Evolutionary conservation across 2,888 invertebrate genomes (phyloP).

Genomic region (Cancer borealis): DNA sequence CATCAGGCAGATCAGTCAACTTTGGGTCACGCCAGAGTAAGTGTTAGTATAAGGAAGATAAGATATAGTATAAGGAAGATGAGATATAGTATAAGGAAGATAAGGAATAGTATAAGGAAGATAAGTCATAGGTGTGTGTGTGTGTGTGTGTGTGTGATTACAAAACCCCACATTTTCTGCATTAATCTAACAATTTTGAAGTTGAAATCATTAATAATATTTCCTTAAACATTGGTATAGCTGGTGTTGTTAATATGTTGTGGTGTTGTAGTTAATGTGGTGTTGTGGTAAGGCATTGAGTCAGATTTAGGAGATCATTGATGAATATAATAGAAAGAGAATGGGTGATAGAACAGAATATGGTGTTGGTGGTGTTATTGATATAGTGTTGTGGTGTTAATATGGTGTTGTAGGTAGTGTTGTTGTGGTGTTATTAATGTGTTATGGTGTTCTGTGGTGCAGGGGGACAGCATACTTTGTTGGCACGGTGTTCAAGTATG

Average conservation of each 20-base stretch:
- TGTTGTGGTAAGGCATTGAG: too few relatives aligned
- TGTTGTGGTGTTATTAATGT: not conserved
- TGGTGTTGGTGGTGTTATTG: not conserved
- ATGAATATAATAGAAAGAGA: not conserved
- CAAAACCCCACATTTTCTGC: not conserved
- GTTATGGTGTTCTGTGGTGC: constrained; percentile 78
- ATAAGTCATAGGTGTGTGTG: not conserved
- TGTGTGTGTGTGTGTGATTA: not conserved
- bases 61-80: not conserved
- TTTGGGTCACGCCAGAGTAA: constrained; percentile 95
- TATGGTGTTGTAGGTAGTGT: not conserved
- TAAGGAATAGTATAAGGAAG: not conserved
- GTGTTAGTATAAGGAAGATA: constrained; percentile 78
- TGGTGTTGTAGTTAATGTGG: too few relatives aligned
- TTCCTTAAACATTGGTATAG: too few relatives aligned
- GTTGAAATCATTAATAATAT: not conserved
- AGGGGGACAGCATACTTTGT: constrained; percentile 95
- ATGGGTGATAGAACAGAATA: not conserved
- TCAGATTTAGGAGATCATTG: too few relatives aligned
- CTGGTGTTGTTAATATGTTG: too few relatives aligned
- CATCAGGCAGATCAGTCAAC: constrained; percentile 94
- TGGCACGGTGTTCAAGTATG: constrained; percentile 91
- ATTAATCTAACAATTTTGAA: not conserved
- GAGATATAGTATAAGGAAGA: not conserved
- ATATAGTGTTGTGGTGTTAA: not conserved